Conservation (phyloP, 2,888 invertebrate genomes). For the Acanthopleura granulata region DNA sequence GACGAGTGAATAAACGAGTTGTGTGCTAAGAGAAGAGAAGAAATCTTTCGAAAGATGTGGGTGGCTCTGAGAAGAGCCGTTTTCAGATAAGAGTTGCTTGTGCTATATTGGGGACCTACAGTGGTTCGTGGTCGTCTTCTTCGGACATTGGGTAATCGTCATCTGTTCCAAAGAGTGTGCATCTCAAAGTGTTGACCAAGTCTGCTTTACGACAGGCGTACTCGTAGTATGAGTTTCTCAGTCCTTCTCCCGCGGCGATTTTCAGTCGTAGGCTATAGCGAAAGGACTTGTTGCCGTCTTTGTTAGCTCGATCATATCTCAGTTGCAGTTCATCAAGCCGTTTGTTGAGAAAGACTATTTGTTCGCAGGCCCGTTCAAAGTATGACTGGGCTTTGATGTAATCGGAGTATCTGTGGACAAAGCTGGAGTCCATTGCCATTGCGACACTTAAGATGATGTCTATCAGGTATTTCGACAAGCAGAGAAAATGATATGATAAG, state of each 20-base stretch:
- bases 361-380: background rate
- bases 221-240: background rate
- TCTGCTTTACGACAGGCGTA: background rate
- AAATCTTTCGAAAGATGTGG: background rate
- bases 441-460: background rate
- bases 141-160: background rate
- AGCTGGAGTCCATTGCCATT: background rate
- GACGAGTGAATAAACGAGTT: too few species aligned
- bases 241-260: background rate
- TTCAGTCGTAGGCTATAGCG: background rate
- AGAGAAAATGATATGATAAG: too few species aligned
- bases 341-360: conserved; percentile 1
- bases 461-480: too few species aligned
- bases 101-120: too few species aligned
- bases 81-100: background rate
- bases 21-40: too few species aligned
- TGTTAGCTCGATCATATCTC: background rate
- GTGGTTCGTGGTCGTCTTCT: background rate
- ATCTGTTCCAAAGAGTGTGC: background rate
- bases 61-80: conserved; percentile 8
- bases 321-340: background rate
- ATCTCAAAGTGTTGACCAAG: background rate
- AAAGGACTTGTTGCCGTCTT: background rate
- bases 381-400: background rate
- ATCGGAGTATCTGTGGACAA: background rate